Base-by-base conservation (phyloP, 2,113 vertebrate genomes). In the Thalassarche chlororhynchos region DNA sequence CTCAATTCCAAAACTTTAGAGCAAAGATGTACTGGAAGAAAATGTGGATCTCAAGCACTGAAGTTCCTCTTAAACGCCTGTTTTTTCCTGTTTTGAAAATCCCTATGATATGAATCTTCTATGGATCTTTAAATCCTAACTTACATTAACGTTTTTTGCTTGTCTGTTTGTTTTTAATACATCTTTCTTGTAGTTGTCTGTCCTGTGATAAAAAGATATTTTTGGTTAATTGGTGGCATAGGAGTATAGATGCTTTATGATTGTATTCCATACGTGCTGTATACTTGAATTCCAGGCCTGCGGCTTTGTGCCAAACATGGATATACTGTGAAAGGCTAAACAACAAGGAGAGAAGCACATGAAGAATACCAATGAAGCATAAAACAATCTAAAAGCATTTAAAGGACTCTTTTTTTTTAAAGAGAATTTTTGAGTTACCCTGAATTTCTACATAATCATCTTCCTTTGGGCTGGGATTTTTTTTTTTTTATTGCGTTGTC, bases 331-430 rank as follows among this genome's bases (percentile, higher is more conserved):
- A 95, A 95, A 93, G 65, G 89, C 51, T 86, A 86, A 91, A 96
- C 82, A 97, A 93, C 68, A 71, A 93, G 91, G 84, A 96, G 77
- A 94, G 87, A 97, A 95, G 40, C 32, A 60, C 25, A 76, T 79
- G 66, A 95, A 96, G 71, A 96, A 93, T 95, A 69, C 8, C 8
- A 66, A 68, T 74, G 65, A 97, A 96, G 26, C 69, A 96, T 94
- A 93, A 96, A 94, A 79, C 15, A 92, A 80, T 93, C 52, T 18
- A 76, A 94, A 92, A 93, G 7, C 7, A 34, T 93, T 95, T 94
- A 97, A 82, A 84, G 29, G 11, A 8, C 17, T 77, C 5, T 12
- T 36, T 57, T 19, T 65, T 55, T 4, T 79, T 57, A 18, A 71
- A 36, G 54, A 40, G 3, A 54, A 66, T 85, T 96, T 96, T 80